Evolutionary conservation across 2,113 vertebrate species (phyloP), one percentile per base, ranked within the genome.

Genomic region (Gasterosteus nipponicus): DNA sequence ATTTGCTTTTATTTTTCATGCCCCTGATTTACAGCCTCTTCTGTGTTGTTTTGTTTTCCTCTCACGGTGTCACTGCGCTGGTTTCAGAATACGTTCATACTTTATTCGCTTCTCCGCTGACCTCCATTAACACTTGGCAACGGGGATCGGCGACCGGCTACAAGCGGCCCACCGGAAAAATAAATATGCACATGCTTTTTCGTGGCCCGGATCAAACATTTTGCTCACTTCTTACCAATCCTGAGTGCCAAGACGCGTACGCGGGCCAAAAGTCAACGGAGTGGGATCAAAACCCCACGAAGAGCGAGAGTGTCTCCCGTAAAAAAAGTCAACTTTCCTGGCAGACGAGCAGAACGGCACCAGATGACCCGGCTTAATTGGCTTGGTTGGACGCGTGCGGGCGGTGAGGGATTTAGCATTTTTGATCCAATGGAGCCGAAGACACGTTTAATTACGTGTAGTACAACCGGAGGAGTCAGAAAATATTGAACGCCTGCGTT

Each of bases 81-180:
- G 81, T 85, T 93, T 77, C 85, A 78, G 75, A 85, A 80, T 80
- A 26, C 78, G 73, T 85, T 89, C 73, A 61, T 44, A 35, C 47
- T 68, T 22, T 87, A 85, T 91, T 92, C 90, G 86, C 89, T 89
- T 84, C 82, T 63, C 74, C 75, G 22, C 68, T 77, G 83, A 91
- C 88, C 89, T 88, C 91, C 69, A 91, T 93, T 92, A 93, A 91
- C 87, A 87, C 79, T 89, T 93, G 91, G 92, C 92, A 89, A 68
- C 5, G 7, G 73, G 67, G 87, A 69, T 59, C 41, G 63, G 59
- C 46, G 59, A 70, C 73, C 46, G 57, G 51, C 62, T 77, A 54
- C 39, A 59, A 86, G 83, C 79, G 10, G 88, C 78, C 53, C 68
- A 41, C 57, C 57, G 56, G 41, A 80, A 89, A 84, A 5, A 38